Percentiles rank a stretch among this genome's conserved stretches.
phyloP scores from a whole-genome alignment of 2,888 invertebrate genomes.

The Teleogryllus oceanicus region DNA sequence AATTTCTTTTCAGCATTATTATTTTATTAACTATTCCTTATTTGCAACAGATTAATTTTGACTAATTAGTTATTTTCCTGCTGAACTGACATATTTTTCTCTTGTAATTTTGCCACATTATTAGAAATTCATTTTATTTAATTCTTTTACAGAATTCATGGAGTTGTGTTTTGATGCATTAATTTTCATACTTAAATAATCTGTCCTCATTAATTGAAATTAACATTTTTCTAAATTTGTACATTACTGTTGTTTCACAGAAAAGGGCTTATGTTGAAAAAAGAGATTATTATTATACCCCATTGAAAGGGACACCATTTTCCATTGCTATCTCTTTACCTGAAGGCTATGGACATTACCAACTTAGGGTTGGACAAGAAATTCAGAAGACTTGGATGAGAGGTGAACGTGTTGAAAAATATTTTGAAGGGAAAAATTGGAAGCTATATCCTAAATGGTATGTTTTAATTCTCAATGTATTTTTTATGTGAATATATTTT shows the following conservation, averaged over 20 bases:
- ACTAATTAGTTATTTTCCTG: too few relatives aligned
- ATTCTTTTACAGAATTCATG: too few relatives aligned
- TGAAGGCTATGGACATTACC: constrained; percentile 71
- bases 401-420: constrained; percentile 55
- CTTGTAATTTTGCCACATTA: too few relatives aligned
- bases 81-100: too few relatives aligned
- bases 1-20: too few relatives aligned
- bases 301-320: constrained; percentile 80
- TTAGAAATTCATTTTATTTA: too few relatives aligned
- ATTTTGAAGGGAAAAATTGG: constrained; percentile 70
- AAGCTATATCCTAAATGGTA: constrained; percentile 83
- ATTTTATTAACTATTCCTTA: too few relatives aligned
- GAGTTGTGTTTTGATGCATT: too few relatives aligned
- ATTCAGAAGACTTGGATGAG: constrained; percentile 25
- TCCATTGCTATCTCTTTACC: constrained; percentile 82
- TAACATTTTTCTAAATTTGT: too few relatives aligned
- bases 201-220: too few relatives aligned
- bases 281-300: constrained; percentile 79
- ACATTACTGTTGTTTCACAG: constrained; percentile 43
- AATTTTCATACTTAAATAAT: too few relatives aligned
- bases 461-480: constrained; percentile 32
- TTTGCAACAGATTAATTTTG: too few relatives aligned
- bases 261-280: constrained; percentile 75
- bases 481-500: neutral
- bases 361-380: constrained; percentile 70